Percentiles rank a stretch among this genome's conserved stretches.
Conservation (phyloP, 1,140 invertebrate genomes). For the Pseudoatta argentina region DNA sequence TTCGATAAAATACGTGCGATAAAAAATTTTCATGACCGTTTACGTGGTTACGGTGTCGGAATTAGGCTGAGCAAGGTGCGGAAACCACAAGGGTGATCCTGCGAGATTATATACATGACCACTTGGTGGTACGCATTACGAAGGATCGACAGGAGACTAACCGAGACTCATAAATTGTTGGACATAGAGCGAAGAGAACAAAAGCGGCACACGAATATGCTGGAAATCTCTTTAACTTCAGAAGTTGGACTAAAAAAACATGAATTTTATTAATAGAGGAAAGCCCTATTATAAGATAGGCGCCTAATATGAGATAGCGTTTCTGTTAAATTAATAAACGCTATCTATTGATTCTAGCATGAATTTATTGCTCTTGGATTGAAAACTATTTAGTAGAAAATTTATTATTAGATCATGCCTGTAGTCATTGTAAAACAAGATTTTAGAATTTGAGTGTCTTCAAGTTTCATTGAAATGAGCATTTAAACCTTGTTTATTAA, state of each 20-base stretch:
- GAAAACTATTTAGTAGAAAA: no score
- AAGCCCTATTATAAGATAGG: no score
- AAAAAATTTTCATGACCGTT: background rate
- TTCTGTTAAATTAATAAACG: no score
- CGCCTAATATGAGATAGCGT: no score
- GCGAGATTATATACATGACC: conserved; percentile 46
- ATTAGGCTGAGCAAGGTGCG: conserved; percentile 35
- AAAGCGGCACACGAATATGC: background rate
- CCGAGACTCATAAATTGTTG: conserved; percentile 30
- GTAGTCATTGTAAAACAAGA: no score
- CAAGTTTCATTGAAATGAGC: no score
- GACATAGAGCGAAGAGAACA: conserved; percentile 7
- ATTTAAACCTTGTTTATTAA: no score
- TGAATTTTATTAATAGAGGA: background rate
- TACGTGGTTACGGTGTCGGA: conserved; percentile 10
- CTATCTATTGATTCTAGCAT: no score
- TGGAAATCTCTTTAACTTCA: background rate
- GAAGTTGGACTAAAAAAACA: background rate
- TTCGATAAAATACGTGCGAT: background rate
- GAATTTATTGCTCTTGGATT: no score
- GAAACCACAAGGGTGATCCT: conserved; percentile 31
- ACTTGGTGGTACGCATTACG: conserved; percentile 14
- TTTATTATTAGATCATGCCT: no score
- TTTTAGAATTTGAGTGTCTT: no score
- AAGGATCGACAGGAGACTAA: conserved; percentile 42